Evolutionary conservation across 2,113 vertebrate genomes (phyloP), one percentile per base, ranked within the genome.

Genomic region (Forbesichthys agassizii): DNA sequence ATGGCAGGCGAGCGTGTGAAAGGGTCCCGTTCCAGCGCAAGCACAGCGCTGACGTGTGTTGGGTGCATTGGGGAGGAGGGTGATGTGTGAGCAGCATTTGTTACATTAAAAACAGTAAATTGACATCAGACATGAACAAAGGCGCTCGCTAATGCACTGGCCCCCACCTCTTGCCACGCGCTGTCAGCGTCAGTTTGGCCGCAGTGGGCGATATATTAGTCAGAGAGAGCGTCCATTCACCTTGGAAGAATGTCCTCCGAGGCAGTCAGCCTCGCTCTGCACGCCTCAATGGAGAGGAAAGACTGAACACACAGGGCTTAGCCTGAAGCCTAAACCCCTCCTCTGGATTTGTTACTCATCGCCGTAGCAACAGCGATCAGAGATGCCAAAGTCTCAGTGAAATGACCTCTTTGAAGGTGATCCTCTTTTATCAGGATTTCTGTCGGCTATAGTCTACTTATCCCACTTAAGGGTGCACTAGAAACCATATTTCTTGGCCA

Each of bases 221-320:
- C 69, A 56, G 53, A 47, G 36, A 3, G 14, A 13, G 11, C 47
- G 75, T 69, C 63, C 33, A 70, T 74, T 86, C 83, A 89, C 83
- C 86, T 87, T 89, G 83, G 65, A 72, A 66, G 71, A 71, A 68
- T 55, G 84, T 75, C 78, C 73, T 80, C 55, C 48, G 71, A 74
- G 69, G 81, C 80, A 84, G 74, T 71, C 69, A 64, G 79, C 79
- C 74, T 81, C 51, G 51, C 64, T 70, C 86, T 62, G 51, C 78
- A 69, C 53, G 83, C 75, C 83, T 77, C 83, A 76, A 69, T 80
- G 64, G 88, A 83, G 83, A 57, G 75, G 78, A 88, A 81, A 86
- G 72, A 69, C 83, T 81, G 73, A 88, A 82, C 48, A 90, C 84
- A 87, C 80, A 89, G 80, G 87, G 83, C 80, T 84, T 86, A 84